Base-by-base conservation (phyloP, 2,797 vertebrate species). In the Antennarius maculatus region DNA sequence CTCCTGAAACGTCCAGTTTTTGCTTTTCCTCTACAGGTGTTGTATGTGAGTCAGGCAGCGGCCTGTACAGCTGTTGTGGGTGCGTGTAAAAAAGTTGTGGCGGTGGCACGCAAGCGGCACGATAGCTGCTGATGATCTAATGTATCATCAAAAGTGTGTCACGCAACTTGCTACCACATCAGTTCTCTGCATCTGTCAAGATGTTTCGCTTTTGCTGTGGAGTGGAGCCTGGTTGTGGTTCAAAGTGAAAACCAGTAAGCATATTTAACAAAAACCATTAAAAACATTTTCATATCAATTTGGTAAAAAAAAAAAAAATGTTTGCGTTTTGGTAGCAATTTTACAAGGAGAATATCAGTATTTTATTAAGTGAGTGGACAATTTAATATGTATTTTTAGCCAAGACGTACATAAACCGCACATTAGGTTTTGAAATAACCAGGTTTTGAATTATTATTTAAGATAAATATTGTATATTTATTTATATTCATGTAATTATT, bases 1-100 rank as follows among this genome's bases (percentile, higher is more conserved):
- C 7, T 48, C 11, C 34, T 3, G 0, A 1, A 6, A 57, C 5
- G 7, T 27, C 28, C 45, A 27, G 15, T 31, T 39, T 14, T 39
- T 14, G 34, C 42, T n/a, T 63, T 17, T 34, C 16, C 7, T 46
- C 60, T 6, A 39, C 76, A 84, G 81, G 81, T 83, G 77, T 71
- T 45, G 41, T 41, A 0, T 63, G 39, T 82, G 76, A 85, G 58
- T 77, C 66, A 81, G 23, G 49, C 27, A 41, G 28, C 10, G 0
- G 18, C 1, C 11, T 1, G 29, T 8, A 5, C 50, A 61, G 37
- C 45, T n/a, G 61, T 7, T 51, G 28, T 15, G 1, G 13, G 37
- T 27, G 37, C 47, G 28, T 16, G 54, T 45, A 39, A 18, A 64
- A 2, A 75, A 34, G 18, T 6, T 1, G 3, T 4, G 15, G 27